Base-by-base conservation (phyloP, 2,113 vertebrate species). In the Triplophysa siluroides region DNA sequence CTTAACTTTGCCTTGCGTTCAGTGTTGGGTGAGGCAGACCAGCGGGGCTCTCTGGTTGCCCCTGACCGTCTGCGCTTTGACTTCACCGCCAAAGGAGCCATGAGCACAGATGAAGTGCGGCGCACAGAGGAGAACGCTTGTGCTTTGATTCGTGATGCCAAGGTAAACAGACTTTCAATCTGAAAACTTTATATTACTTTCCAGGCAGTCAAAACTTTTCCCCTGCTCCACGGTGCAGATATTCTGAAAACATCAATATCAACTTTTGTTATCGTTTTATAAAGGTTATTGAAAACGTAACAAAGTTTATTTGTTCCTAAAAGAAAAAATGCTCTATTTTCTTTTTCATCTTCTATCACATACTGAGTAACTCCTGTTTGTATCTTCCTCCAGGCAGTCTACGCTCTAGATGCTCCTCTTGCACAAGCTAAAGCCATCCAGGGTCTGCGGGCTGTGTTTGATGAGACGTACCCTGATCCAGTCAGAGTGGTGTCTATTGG, bases 391-490 rank as follows among this genome's bases (percentile, higher is more conserved):
- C 88, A 99, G 98, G 78, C 90, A 0, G 95, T 99, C 4, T 98
- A 96, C 0, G 92, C 96, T 78, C 92, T 93, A 90, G 96, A 99
- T 0, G 92, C 95, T 14, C 88, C 96, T 1, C 93, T 99, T 0
- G 96, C 95, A 2, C 91, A 90, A 63, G 98, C 98, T 26, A 99
- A 99, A 90, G 96, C 96, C 41, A 96, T 99, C 86, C 97, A 98
- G 86, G 98, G 97, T 5, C 90, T 99, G 86, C 92, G 98, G 1
- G 97, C 98, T 0, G 97, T 99, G 76, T 99, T 99, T 74, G 97
- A 99, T 0, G 98, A 99, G 90, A 99, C 98, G 0, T 99, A 99
- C 82, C 98, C 98, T 0, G 97, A 99, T 86, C 98, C 98, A 0
- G 98, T 99, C 29, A 92, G 97, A 1, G 96, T 99, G 0, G 96